Percentiles rank a stretch among this genome's conserved stretches.
Evolutionary conservation across 1,140 invertebrate species (phyloP).

Genomic region (Drosophila parvula): DNA sequence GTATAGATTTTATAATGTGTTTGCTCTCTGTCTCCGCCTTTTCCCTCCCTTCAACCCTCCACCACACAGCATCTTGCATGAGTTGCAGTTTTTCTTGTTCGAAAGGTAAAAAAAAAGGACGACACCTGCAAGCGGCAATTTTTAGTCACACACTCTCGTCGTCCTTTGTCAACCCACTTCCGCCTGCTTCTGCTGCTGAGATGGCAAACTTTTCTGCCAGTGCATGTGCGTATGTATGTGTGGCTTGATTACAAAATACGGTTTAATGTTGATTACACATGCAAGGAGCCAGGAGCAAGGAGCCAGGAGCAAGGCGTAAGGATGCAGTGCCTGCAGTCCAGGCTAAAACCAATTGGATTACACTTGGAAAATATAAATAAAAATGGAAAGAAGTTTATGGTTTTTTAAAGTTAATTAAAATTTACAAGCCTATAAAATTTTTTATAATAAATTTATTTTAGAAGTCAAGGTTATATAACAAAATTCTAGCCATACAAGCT

Average conservation of each 20-base stretch:
- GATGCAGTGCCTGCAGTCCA: constrained; percentile 34
- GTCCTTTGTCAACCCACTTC: constrained; percentile 64
- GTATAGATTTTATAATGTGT: constrained; percentile 81
- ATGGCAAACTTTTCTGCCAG: constrained; percentile 59
- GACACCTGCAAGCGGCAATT: constrained; percentile 55
- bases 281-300: constrained; percentile 46
- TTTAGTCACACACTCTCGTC: constrained; percentile 2
- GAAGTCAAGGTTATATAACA: too few species aligned
- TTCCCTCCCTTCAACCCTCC: not conserved
- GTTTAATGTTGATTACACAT: constrained; percentile 82
- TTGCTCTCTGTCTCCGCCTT: constrained; percentile 40
- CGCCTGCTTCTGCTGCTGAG: constrained; percentile 67
- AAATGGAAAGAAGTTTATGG: too few species aligned
- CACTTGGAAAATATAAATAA: not conserved
- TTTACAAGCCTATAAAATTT: too few species aligned
- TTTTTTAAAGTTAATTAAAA: too few species aligned
- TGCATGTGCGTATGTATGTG: constrained; percentile 41
- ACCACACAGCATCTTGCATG: constrained; percentile 39
- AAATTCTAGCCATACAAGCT: too few species aligned
- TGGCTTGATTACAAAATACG: constrained; percentile 78
- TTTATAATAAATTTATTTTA: too few species aligned
- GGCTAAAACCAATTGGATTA: constrained; percentile 23
- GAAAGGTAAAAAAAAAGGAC: constrained; percentile 58
- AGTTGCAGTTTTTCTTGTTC: constrained; percentile 58
- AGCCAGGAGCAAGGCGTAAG: constrained; percentile 19